phyloP scores from a whole-genome alignment of 2,797 vertebrate species.

The Smutsia temminckii region DNA sequence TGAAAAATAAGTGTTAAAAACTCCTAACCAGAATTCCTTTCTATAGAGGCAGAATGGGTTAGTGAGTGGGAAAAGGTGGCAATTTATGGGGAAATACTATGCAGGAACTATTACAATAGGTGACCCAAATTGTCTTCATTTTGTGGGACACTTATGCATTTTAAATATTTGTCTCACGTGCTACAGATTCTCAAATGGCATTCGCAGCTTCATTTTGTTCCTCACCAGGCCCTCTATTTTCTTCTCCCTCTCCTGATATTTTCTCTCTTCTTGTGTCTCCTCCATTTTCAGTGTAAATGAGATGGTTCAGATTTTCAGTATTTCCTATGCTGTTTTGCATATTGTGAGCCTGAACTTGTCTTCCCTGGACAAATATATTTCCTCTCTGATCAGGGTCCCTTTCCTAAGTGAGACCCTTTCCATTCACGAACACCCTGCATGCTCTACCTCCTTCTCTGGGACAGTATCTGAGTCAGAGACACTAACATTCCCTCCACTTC shows the following conservation, averaged over 20 bases:
- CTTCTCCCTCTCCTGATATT: neutral
- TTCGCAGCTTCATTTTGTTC: neutral
- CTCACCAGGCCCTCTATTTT: neutral
- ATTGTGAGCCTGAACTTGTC: neutral
- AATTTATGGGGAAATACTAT: neutral
- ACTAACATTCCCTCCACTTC: neutral
- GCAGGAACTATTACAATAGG: neutral
- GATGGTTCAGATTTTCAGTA: neutral
- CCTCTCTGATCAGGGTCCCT: neutral
- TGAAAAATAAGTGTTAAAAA: neutral
- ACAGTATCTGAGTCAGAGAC: neutral
- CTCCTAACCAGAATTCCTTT: neutral
- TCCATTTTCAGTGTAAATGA: neutral
- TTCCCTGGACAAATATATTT: neutral
- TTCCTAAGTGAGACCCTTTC: neutral
- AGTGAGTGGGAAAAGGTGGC: neutral
- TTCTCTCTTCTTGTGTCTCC: neutral
- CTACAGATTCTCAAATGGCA: neutral
- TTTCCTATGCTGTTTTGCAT: neutral
- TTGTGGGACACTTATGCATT: neutral
- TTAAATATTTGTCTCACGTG: neutral
- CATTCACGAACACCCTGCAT: neutral
- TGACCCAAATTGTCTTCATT: neutral
- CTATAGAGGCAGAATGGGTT: neutral
- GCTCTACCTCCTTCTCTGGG: neutral